Evolutionary conservation across 2,888 invertebrate species (phyloP), one percentile per base, ranked within the genome.

Genomic region (Ormyrus pomaceus): DNA sequence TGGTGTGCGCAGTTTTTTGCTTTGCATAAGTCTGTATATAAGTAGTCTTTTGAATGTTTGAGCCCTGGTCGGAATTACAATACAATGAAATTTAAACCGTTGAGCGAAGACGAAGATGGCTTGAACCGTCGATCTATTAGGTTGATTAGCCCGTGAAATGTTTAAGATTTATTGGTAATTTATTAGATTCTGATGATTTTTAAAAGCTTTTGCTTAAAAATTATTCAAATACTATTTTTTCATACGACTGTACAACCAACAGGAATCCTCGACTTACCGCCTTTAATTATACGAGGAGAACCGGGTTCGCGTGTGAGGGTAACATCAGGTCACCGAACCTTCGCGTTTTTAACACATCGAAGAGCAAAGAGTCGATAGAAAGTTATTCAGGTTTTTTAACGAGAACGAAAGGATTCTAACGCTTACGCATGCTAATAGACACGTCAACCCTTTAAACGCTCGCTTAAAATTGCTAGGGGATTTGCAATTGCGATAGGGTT

Each of bases 391-490:
- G 10, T 34, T 34, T 34, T 34, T 34, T 34, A 34, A 34, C 34
- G 19, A 59, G 10, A 34, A 45, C n/a, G 34, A 11, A 51, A 58
- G n/a, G n/a, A 4, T 5, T 7, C 45, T 66, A 34, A 10, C 51
- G 55, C 10, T 53, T 13, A 10, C 58, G 75, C 83, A 85, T 86
- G 86, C 84, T 86, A 86, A 86, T 86, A n/a, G 70, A 46, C 11
- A 8, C 10, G 50, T 73, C 78, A 85, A 86, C 85, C 86, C 86
- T 85, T 87, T 86, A 85, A 87, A 83, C 74, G 84, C 64, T 78
- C 84, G 81, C 82, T 86, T 85, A 77, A 85, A 84, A 86, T 85
- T 73, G 74, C 66, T 53, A 51, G 69, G 77, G 79, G 77, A 79
- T 71, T 74, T 68, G 65, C 64, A 55, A 65, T 75, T 81, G 66